These are phyloP conservation scores for Leistus spinibarbis DNA, from an alignment of 2,888 invertebrate species.

Conservation along the genomic window DNA sequence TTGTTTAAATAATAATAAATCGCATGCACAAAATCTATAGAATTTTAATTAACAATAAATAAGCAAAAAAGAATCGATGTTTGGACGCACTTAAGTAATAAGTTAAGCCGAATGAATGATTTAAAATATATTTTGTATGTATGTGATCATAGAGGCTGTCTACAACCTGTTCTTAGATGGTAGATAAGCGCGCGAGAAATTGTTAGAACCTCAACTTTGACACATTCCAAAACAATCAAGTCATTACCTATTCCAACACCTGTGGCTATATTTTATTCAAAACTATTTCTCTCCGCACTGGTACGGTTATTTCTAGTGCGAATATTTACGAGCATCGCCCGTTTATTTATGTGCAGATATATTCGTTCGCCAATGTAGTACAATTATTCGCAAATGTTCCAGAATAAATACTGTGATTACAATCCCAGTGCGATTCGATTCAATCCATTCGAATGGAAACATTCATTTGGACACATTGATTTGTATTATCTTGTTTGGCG, in stretches of 20 bases:
- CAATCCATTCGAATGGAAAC: background rate
- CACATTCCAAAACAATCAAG: slow-evolving; percentile 21
- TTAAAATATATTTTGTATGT: slow-evolving; percentile 5
- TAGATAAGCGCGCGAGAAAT: slow-evolving; percentile 24
- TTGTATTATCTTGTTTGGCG: background rate
- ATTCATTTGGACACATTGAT: background rate
- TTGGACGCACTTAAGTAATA: background rate
- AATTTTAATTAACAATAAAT: slow-evolving; percentile 8
- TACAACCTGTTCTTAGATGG: slow-evolving; percentile 30
- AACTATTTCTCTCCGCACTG: background rate
- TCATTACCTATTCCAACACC: slow-evolving; percentile 15
- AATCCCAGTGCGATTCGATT: background rate
- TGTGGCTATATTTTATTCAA: background rate
- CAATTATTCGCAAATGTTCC: background rate
- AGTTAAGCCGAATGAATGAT: slow-evolving; percentile 12
- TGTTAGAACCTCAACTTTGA: slow-evolving; percentile 20
- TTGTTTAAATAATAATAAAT: no score
- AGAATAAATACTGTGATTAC: background rate
- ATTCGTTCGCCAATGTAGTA: background rate
- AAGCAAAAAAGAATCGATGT: background rate
- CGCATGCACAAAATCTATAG: background rate
- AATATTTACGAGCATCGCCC: background rate
- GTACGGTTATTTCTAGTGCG: background rate
- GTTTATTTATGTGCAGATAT: background rate
- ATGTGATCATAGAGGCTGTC: slow-evolving; percentile 15